These are phyloP conservation scores for Poecile atricapillus DNA, from an alignment of 2,113 vertebrate genomes.

Conservation along the genomic window DNA sequence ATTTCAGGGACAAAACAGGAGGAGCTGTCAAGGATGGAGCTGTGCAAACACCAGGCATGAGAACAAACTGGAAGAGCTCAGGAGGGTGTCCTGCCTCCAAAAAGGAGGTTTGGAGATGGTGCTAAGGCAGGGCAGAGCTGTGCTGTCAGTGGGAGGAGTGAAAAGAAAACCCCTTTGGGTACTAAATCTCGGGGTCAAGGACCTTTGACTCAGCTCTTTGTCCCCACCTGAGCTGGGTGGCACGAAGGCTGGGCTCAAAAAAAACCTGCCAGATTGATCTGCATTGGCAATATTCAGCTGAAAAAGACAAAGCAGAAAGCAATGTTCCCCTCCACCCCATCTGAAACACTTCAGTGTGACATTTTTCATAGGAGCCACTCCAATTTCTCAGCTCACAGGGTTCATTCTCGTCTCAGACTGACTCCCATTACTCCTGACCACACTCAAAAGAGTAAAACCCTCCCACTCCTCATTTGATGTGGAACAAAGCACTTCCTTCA, in stretches of 20 bases:
- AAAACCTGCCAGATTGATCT: background rate
- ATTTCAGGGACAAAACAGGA: background rate
- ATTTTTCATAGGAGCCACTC: background rate
- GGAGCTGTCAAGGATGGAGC: background rate
- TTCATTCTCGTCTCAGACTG: background rate
- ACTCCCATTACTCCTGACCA: background rate
- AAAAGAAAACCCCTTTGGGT: background rate
- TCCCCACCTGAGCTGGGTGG: background rate
- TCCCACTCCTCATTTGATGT: background rate
- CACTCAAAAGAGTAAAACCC: background rate
- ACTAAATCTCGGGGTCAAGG: background rate
- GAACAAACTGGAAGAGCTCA: background rate
- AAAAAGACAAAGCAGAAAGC: background rate
- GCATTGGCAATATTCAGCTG: background rate
- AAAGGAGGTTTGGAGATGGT: background rate
- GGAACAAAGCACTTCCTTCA: conserved; percentile 4
- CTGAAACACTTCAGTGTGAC: background rate
- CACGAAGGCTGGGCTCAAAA: background rate
- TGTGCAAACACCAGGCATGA: background rate
- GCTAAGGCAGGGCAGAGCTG: background rate
- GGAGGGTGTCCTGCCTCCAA: background rate
- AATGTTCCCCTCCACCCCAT: background rate
- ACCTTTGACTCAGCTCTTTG: background rate
- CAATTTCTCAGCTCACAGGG: background rate
- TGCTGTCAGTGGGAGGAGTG: background rate